These are phyloP conservation scores for Hypothenemus hampei DNA, from an alignment of 1,140 invertebrate genomes.

Conservation along the genomic window DNA sequence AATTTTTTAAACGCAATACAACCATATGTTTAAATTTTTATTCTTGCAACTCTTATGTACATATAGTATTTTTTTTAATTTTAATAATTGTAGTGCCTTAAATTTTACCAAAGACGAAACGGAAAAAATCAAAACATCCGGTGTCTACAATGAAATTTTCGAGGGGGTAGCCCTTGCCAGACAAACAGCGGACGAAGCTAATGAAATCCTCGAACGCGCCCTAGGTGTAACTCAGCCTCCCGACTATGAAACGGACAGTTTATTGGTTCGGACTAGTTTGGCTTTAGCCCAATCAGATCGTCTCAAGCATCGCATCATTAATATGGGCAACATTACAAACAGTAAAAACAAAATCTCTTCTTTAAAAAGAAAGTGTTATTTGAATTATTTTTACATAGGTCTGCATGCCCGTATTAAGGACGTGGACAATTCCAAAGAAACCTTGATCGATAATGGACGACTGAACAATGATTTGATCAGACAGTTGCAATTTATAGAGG, in stretches of 20 bases:
- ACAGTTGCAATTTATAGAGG: conserved; percentile 28
- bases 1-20: too few relatives aligned
- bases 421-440: conserved; percentile 31
- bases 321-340: conserved; percentile 32
- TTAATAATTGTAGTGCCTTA: conserved; percentile 64
- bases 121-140: conserved; percentile 69
- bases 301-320: conserved; percentile 33
- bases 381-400: too few relatives aligned
- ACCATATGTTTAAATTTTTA: not conserved
- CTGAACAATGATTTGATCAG: conserved; percentile 33
- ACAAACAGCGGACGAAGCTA: conserved; percentile 61
- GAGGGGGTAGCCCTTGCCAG: conserved; percentile 59
- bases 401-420: conserved; percentile 21
- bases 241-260: conserved; percentile 47
- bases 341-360: conserved; percentile 25
- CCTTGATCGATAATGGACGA: conserved; percentile 32
- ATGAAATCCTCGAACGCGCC: conserved; percentile 55
- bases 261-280: conserved; percentile 46
- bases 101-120: conserved; percentile 63
- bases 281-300: conserved; percentile 35
- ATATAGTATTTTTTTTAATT: too few relatives aligned
- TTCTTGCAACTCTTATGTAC: not conserved
- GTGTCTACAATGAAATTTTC: conserved; percentile 77
- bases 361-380: not conserved
- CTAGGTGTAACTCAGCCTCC: conserved; percentile 49